Base-by-base conservation (phyloP, 2,888 invertebrate species). In the Oligia strigilis region DNA sequence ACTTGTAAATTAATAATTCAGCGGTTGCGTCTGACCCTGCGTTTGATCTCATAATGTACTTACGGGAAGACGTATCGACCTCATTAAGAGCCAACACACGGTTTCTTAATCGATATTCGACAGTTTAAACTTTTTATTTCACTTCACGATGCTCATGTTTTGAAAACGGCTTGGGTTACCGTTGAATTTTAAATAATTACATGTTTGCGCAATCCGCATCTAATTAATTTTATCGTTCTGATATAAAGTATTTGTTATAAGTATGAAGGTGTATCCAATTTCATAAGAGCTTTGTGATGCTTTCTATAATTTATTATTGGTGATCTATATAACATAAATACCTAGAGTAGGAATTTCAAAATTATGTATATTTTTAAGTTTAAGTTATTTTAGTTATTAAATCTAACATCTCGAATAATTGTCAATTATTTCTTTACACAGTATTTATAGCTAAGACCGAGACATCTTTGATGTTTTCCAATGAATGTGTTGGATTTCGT, bases 1-100 rank as follows among this genome's bases (percentile, higher is more conserved):
- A 93, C 95, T 94, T 95, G 95, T 96, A 93, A 95, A 95, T 95
- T 95, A 94, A 94, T 94, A 94, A 95, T 95, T 95, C 94, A 95
- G 94, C 93, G 94, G 93, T 91, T 84, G 80, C 79, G 86, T 82
- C 83, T 96, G 96, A 95, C 96, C 96, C 94, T 90, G 89, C 92
- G 93, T 93, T 95, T 95, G 96, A 95, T 95, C 96, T 95, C 95
- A 94, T 95, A 95, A 95, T 91, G 95, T 93, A 73, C 79, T 86
- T 88, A 91, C 90, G 91, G 93, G 90, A 93, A 95, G 94, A 95
- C 92, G 89, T 93, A 95, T 95, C 94, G 95, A 92, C 93, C 95
- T 95, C 96, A 96, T 96, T 96, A 95, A 92, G 93, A 89, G 84
- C 83, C 90, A 90, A 91, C 92, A 95, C 94, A 94, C 91, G 93